These are phyloP conservation scores for Diarsia dahlii DNA, from an alignment of 2,888 invertebrate genomes.

Conservation along the genomic window DNA sequence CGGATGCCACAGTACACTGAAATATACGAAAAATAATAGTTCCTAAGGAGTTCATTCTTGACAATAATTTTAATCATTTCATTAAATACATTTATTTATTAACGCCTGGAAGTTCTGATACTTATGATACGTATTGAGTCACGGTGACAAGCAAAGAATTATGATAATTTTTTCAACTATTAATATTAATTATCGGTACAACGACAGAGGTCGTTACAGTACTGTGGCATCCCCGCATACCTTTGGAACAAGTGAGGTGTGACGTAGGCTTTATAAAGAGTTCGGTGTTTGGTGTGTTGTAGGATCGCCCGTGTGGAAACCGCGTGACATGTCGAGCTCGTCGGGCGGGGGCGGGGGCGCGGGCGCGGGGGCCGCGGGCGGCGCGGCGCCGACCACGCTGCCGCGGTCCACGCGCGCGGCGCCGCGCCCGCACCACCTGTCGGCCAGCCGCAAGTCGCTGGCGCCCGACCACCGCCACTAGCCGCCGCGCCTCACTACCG, in stretches of 20 bases:
- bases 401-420: conserved; percentile 89
- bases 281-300: conserved; percentile 93
- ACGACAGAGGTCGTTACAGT: conserved; percentile 37
- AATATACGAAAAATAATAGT: conserved; percentile 2
- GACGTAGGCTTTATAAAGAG: conserved; percentile 81
- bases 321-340: conserved; percentile 95
- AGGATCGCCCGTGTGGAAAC: conserved; percentile 99
- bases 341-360: conserved; percentile 77
- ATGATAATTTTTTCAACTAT: conserved; percentile 6
- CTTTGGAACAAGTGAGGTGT: conserved; percentile 50
- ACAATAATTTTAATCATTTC: conserved; percentile 9
- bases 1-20: conserved; percentile 49
- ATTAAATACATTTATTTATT: conserved; percentile 3
- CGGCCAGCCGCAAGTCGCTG: conserved; percentile 86
- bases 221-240: conserved; percentile 52
- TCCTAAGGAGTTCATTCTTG: conserved; percentile 14
- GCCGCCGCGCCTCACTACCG: conserved; percentile 33
- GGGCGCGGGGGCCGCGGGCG: conserved; percentile 80
- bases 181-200: conserved; percentile 22
- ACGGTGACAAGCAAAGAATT: conserved; percentile 28
- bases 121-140: conserved; percentile 13
- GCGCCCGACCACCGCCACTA: conserved; percentile 81
- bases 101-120: conserved; percentile 6
- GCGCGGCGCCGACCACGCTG: conserved; percentile 87
- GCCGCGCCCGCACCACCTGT: conserved; percentile 86